Base-by-base conservation (phyloP, 2,113 vertebrate genomes). In the Cyprichromis sp. region DNA sequence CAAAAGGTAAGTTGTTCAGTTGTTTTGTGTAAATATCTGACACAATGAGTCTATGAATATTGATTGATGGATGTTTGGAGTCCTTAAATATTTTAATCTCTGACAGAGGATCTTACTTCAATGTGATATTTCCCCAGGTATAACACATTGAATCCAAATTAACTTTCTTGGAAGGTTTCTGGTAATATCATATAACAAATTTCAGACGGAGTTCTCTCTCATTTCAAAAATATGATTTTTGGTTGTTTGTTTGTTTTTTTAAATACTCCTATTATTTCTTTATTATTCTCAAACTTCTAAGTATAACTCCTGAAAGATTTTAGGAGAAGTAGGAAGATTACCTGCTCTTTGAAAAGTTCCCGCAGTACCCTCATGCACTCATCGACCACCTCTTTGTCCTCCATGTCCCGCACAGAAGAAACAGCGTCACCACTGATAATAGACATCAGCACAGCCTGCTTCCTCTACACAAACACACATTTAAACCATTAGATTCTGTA, bases 311-410 rank as follows among this genome's bases (percentile, higher is more conserved):
- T 63, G 59, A 36, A 36, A 63, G 59, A 63, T 66, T 66, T 66
- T 5, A 36, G 17, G 0, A 45, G 2, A 63, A 63, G 9, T 12
- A 50, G 24, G 9, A 78, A 9, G 45, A 8, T 87, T 93, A 99
- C 99, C 98, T 99, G 98, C 85, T 99, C 98, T 84, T 97, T 98
- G 91, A 99, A 99, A 31, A 99, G 96, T 66, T 98, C 97, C 14
- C 96, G 94, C 36, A 99, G 97, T 2, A 98, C 96, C 17, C 95
- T 95, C 97, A 99, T 96, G 83, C 98, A 99, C 91, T 97, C 97
- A 9, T 97, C 95, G 3, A 97, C 92, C 85, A 99, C 97, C 93
- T 99, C 96, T 59, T 96, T 96, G 82, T 99, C 98, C 50, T 98
- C 97, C 94, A 99, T 95, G 71, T 95, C 97, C 83, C 93, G 90